Conservation (phyloP, 2,888 invertebrate genomes). For the Incurvaria masculella region DNA sequence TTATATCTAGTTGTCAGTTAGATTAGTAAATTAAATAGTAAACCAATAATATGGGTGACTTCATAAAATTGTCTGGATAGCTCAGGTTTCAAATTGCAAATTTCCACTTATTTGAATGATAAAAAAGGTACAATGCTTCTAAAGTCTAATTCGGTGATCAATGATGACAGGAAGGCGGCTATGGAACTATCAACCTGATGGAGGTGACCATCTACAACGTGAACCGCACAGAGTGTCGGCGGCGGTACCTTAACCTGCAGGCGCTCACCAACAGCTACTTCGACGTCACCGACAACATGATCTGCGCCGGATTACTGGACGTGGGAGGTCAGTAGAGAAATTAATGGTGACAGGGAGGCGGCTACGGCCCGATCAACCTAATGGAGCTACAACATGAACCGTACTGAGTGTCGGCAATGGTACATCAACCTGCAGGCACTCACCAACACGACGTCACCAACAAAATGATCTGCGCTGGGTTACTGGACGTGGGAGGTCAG, state of each 20-base stretch:
- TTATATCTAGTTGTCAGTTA: no score
- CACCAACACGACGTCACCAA: constrained; percentile 25
- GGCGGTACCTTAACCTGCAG: constrained; percentile 25
- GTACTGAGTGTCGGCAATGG: constrained; percentile 20
- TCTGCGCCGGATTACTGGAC: constrained; percentile 40
- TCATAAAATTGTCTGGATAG: no score
- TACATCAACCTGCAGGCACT: constrained; percentile 23
- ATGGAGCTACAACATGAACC: constrained; percentile 24
- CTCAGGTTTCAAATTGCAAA: no score
- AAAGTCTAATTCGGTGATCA: no score
- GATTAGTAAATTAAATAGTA: no score
- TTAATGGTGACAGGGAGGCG: constrained; percentile 5
- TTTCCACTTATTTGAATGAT: no score
- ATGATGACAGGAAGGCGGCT: constrained; percentile 5
- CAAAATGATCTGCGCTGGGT: constrained; percentile 43
- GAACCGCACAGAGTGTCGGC: constrained; percentile 20
- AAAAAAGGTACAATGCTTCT: no score
- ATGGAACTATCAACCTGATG: constrained; percentile 22
- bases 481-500: constrained; percentile 35
- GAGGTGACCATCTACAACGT: constrained; percentile 27
- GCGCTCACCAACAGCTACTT: constrained; percentile 17
- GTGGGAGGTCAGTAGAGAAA: constrained; percentile 27
- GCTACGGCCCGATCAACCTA: constrained; percentile 20
- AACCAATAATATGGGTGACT: no score
- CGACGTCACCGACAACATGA: constrained; percentile 33